Evolutionary conservation across 2,888 invertebrate species (phyloP), one percentile per base, ranked within the genome.

Genomic region (Abrostola triplasia): DNA sequence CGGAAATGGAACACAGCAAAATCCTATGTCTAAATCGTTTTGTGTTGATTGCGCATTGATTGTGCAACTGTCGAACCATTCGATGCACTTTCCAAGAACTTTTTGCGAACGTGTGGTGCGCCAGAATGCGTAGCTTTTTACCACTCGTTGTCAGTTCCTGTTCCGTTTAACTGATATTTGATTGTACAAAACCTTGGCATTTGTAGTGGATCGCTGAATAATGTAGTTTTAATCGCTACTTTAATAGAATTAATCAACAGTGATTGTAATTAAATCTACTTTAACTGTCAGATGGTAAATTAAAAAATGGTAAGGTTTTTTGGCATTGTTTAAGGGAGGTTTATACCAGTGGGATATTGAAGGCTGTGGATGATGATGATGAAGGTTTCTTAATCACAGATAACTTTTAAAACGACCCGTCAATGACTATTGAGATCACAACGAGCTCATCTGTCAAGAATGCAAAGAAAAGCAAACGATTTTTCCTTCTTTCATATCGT

Each of bases 1-100:
- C 52, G 7, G 49, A 12, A 53, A 38, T 42, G 40, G 41, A 50
- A 59, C 47, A 57, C 51, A 69, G 57, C 58, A 67, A 76, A 70
- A 64, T 41, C 52, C 59, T 48, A 59, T 56, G 63, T 69, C 62
- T 66, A 67, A 81, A 69, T 67, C 70, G 59, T 76, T 79, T 64
- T 56, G 65, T 68, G 70, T 71, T 79, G 70, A 80, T 73, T 71
- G 75, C 67, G 52, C 67, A 76, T 81, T 81, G 77, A 81, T 82
- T 80, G 74, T 70, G 70, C 76, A 77, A 74, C 77, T 74, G 81
- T 69, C 61, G 72, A 74, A 77, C 70, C 61, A 65, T 75, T 73
- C 63, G 67, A 73, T 74, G 69, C 72, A 68, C 67, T 73, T 74
- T 70, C 64, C 64, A 55, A 66, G 75, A 70, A 68, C 66, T 77